These are phyloP conservation scores for Pipistrellus pygmaeus DNA, from an alignment of 2,797 vertebrate species.

Conservation along the genomic window DNA sequence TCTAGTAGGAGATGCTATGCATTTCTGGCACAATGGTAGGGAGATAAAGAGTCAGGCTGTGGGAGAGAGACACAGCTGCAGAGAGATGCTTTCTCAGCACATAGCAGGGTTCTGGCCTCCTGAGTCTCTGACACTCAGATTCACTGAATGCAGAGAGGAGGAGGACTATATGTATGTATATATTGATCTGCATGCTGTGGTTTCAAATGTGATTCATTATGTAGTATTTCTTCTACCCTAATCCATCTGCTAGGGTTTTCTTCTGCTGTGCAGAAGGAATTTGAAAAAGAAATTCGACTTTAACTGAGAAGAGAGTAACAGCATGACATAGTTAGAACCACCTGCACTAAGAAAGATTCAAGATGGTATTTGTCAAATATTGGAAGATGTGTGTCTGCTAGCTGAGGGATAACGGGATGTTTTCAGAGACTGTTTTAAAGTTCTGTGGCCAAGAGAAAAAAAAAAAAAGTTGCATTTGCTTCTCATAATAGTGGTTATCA, in stretches of 20 bases:
- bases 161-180: slow-evolving; percentile 55
- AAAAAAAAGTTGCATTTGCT: slow-evolving; percentile 75
- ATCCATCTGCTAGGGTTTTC: slow-evolving; percentile 76
- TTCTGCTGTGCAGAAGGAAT: slow-evolving; percentile 70
- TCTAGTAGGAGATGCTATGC: not conserved
- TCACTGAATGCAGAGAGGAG: slow-evolving; percentile 34
- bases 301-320: slow-evolving; percentile 75
- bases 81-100: slow-evolving; percentile 22
- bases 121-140: slow-evolving; percentile 51
- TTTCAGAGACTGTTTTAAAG: slow-evolving; percentile 82
- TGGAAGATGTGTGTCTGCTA: slow-evolving; percentile 82
- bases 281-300: slow-evolving; percentile 70
- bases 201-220: slow-evolving; percentile 74
- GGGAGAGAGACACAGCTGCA: not conserved
- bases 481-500: slow-evolving; percentile 81
- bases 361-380: slow-evolving; percentile 86
- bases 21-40: not conserved
- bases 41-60: not conserved
- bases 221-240: slow-evolving; percentile 72
- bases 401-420: slow-evolving; percentile 82
- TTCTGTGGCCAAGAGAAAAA: slow-evolving; percentile 79
- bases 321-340: slow-evolving; percentile 67
- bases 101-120: slow-evolving; percentile 23
- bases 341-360: slow-evolving; percentile 80
- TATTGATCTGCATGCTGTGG: slow-evolving; percentile 59